Conservation (phyloP, 64 coral and sea anemone species). For the Actinia tenebrosa region DNA sequence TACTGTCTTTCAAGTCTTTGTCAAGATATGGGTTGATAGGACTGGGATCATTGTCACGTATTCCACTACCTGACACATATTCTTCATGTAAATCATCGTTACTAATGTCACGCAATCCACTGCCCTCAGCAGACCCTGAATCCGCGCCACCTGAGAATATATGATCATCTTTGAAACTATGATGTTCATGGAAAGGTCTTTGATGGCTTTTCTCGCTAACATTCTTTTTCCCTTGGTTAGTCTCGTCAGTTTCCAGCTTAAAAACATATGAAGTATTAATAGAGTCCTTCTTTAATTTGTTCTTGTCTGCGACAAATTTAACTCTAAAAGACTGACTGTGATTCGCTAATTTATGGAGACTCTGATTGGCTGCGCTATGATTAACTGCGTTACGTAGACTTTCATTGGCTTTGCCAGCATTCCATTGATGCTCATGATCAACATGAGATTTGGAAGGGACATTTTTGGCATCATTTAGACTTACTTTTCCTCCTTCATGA, state of each 20-base stretch:
- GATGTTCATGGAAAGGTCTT: neutral
- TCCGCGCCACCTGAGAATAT: neutral
- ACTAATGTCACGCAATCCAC: neutral
- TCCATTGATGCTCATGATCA: neutral
- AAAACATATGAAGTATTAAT: neutral
- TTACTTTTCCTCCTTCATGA: neutral
- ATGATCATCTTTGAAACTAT: neutral
- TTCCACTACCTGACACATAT: neutral
- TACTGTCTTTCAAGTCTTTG: neutral
- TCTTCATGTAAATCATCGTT: neutral
- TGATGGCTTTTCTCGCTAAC: neutral
- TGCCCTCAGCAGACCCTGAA: neutral
- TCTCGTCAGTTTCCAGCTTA: neutral
- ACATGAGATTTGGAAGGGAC: neutral
- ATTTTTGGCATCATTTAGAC: neutral
- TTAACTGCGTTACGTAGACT: neutral
- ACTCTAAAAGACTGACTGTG: neutral
- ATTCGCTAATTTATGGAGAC: neutral
- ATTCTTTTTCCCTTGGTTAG: neutral
- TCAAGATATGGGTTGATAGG: neutral
- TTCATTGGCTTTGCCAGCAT: neutral
- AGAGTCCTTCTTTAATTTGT: neutral
- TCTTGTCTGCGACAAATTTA: neutral
- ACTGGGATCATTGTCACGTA: neutral
- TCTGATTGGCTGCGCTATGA: neutral